A percentile compares a stretch with the other conserved stretches of the same genome.
Evolutionary conservation across 2,797 vertebrate species (phyloP).

Genomic region (Lycodopsis pacificus): DNA sequence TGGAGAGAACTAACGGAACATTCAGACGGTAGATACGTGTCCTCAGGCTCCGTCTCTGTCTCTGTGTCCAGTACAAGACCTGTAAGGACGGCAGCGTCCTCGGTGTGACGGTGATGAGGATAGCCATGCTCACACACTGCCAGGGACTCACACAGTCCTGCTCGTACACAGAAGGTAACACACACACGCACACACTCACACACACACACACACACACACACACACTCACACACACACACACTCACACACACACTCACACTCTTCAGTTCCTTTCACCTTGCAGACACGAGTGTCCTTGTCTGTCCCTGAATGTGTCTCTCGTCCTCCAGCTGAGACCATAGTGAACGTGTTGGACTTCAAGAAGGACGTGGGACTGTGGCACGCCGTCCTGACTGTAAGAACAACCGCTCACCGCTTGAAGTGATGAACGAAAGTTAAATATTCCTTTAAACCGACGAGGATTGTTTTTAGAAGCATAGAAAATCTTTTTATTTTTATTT

Average conservation of each 20-base stretch:
- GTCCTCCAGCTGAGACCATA: constrained; percentile 92
- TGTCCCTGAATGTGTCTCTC: not conserved
- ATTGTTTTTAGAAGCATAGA: not conserved
- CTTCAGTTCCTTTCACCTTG: not conserved
- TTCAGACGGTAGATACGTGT: too few relatives aligned
- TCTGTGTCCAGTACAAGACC: constrained; percentile 91
- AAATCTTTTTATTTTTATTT: not conserved
- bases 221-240: not conserved
- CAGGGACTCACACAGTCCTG: constrained; percentile 97
- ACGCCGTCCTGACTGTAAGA: constrained; percentile 94
- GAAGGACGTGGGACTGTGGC: constrained; percentile 98
- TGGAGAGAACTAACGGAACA: too few relatives aligned
- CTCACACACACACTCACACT: not conserved
- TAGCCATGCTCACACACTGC: constrained; percentile 93
- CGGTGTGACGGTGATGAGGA: constrained; percentile 92
- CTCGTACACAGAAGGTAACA: constrained; percentile 93
- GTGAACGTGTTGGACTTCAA: constrained; percentile 99
- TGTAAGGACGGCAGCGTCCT: constrained; percentile 98
- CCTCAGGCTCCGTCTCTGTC: not conserved
- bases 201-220: not conserved
- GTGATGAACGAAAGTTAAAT: not conserved
- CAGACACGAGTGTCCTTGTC: not conserved
- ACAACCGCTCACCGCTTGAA: not conserved
- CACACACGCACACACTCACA: constrained; percentile 1
- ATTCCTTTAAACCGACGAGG: not conserved